Evolutionary conservation across 2,797 vertebrate genomes (phyloP).

Genomic region (Lepilemur ruficaudatus): DNA sequence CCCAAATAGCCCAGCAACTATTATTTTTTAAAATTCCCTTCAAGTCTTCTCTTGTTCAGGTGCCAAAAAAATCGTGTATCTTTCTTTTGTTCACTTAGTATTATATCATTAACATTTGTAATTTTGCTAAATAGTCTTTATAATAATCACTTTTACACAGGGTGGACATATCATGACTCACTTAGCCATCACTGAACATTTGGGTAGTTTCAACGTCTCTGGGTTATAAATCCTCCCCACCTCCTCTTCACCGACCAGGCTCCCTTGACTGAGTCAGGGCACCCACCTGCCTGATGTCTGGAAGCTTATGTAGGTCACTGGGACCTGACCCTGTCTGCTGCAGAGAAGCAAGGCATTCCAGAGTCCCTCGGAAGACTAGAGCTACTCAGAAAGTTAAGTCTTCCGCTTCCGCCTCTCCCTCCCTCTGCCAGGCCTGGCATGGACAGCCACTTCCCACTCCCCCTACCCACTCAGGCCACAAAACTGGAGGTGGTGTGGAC

Average conservation of each 20-base stretch:
- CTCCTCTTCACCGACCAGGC: background rate
- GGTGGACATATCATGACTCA: slow-evolving; percentile 43
- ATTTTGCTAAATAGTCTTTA: slow-evolving; percentile 18
- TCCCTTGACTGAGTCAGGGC: slow-evolving; percentile 39
- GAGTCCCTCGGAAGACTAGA: background rate
- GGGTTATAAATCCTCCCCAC: background rate
- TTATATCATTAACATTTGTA: background rate
- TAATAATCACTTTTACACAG: slow-evolving; percentile 33
- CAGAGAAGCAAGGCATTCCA: background rate
- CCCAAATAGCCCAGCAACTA: background rate
- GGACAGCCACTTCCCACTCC: background rate
- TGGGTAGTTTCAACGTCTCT: background rate
- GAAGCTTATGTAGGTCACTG: slow-evolving; percentile 48
- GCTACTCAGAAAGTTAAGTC: background rate
- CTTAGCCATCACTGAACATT: background rate
- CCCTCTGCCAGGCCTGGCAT: background rate
- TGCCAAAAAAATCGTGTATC: background rate
- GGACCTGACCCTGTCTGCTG: background rate
- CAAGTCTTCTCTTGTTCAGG: background rate
- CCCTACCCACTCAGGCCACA: background rate
- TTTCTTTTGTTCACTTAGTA: background rate
- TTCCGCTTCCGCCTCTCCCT: background rate
- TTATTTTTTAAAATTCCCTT: background rate
- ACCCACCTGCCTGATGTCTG: background rate
- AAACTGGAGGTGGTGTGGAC: background rate